Evolutionary conservation across 2,888 invertebrate genomes (phyloP).

Genomic region (Exocentrus adspersus): DNA sequence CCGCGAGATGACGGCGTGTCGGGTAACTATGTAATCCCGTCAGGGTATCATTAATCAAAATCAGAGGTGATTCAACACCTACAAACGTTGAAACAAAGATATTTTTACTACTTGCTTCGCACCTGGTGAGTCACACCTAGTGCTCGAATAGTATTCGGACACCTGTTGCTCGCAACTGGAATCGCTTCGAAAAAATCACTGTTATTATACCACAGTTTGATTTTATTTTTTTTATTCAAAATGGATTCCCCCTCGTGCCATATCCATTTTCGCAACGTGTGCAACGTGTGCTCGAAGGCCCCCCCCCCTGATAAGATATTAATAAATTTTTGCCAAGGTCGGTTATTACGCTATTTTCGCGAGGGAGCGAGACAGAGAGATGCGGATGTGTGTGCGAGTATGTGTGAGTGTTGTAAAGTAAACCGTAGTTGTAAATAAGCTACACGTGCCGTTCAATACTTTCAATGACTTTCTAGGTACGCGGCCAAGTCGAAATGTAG

Average conservation of each 20-base stretch:
- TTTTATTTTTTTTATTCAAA: too few species aligned
- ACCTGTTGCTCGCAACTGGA: too few species aligned
- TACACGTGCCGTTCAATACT: conserved; percentile 3
- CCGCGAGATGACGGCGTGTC: neutral
- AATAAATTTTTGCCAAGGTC: conserved; percentile 21
- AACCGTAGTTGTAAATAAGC: neutral
- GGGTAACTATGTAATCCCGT: neutral
- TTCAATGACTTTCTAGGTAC: neutral
- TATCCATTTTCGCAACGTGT: too few species aligned
- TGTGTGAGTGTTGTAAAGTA: too few species aligned
- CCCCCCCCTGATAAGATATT: conserved; percentile 20
- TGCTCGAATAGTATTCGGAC: too few species aligned
- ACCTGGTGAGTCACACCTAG: neutral
- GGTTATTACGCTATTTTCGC: conserved; percentile 5
- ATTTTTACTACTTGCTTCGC: neutral
- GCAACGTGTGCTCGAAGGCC: conserved; percentile 9
- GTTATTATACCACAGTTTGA: too few species aligned
- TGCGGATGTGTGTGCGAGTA: neutral
- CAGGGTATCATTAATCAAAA: neutral
- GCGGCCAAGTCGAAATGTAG: neutral
- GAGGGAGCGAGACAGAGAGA: neutral
- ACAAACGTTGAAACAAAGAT: neutral
- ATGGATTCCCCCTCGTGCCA: too few species aligned
- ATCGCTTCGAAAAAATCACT: too few species aligned
- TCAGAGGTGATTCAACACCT: neutral